Conservation (phyloP, 2,888 invertebrate genomes). For the Drosophila pegasa region DNA sequence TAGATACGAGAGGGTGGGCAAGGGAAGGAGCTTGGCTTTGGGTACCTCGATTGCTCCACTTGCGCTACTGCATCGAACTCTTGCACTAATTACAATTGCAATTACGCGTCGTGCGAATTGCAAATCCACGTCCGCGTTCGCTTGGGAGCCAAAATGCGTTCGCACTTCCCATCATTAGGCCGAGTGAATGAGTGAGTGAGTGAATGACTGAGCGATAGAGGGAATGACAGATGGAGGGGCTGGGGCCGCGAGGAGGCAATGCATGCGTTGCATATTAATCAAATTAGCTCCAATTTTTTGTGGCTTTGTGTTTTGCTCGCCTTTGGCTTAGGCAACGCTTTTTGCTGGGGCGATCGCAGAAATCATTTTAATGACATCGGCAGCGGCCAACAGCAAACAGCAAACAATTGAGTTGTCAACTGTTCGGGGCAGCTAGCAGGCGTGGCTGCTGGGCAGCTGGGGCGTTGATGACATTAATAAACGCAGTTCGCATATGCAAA, state of each 20-base stretch:
- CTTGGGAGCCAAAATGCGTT: slow-evolving; percentile 73
- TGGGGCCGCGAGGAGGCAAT: slow-evolving; percentile 3
- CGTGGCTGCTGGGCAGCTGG: slow-evolving; percentile 23
- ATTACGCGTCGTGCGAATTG: slow-evolving; percentile 67
- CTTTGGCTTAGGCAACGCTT: slow-evolving; percentile 58
- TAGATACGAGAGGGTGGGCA: background rate
- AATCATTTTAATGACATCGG: slow-evolving; percentile 70
- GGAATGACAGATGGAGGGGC: background rate
- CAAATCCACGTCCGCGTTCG: slow-evolving; percentile 43
- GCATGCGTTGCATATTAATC: slow-evolving; percentile 77
- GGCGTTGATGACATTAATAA: slow-evolving; percentile 78
- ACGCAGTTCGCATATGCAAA: slow-evolving; percentile 67
- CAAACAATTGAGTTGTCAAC: slow-evolving; percentile 78
- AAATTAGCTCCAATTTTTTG: slow-evolving; percentile 77
- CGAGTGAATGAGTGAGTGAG: background rate
- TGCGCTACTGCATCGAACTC: slow-evolving; percentile 36
- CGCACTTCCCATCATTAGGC: slow-evolving; percentile 82
- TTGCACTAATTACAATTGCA: slow-evolving; percentile 78
- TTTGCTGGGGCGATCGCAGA: slow-evolving; percentile 49
- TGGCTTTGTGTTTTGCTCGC: slow-evolving; percentile 31
- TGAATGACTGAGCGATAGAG: background rate
- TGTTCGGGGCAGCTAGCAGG: slow-evolving; percentile 20
- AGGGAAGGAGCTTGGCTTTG: background rate
- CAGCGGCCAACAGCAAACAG: slow-evolving; percentile 15
- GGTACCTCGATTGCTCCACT: slow-evolving; percentile 29